Evolutionary conservation across 1,140 invertebrate species (phyloP), one percentile per base, ranked within the genome.

Genomic region (Heterodera schachtii): DNA sequence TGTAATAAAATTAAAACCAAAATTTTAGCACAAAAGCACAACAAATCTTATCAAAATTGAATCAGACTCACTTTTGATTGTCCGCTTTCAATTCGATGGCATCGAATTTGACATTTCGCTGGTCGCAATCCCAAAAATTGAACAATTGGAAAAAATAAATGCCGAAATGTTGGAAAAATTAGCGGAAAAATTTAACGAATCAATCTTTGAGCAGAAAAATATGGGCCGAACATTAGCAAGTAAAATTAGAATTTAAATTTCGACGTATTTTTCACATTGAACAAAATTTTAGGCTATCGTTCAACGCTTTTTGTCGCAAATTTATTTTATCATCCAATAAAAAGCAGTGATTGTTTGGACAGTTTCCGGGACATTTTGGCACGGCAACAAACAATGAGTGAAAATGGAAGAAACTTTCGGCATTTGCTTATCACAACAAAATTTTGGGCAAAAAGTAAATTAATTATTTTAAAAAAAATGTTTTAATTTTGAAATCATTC

Each of bases 371-470:
- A 64, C 19, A 64, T 64, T 64, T 64, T 64, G 57, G 57, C 13
- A 64, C 57, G 16, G 11, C 57, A 64, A 64, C 11, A 64, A 64
- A 5, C 57, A 19, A 19, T 64, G 13, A 64, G 57, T 64, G 57
- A 64, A 2, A 64, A 64, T 19, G 16, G 57, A 11, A 64, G 57
- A 13, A 64, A 64, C 19, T 64, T 64, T 64, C 57, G 57, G 11
- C 57, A 64, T 19, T 64, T 64, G 57, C 16, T 64, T 5, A 64
- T 64, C 13, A 13, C 57, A 19, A 64, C 16, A 64, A 64, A 64
- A 64, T 19, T 75, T 49, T 75, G 74, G 74, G 11, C 47, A 75
- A 75, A 75, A 75, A 75, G 74, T 75, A 75, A 16, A 3, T 9
- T 75, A 3, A 44, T 7, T 44, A 75, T n/a, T 11, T 49, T 0